These are phyloP conservation scores for Platyrinchus mystaceus DNA, from an alignment of 2,797 vertebrate genomes.

Conservation along the genomic window DNA sequence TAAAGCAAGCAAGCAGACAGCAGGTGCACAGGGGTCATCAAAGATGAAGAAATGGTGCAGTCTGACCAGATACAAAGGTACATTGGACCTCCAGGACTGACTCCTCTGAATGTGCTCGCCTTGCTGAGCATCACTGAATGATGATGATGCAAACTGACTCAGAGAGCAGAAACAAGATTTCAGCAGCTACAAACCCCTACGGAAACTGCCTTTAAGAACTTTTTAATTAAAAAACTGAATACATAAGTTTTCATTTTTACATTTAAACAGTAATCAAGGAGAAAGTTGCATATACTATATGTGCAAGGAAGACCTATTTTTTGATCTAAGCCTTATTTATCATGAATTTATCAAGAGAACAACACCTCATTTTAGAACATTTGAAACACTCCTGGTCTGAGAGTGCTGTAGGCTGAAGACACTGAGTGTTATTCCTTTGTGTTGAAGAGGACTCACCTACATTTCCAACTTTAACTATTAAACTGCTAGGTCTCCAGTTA, in stretches of 20 bases:
- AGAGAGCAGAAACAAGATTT: not conserved
- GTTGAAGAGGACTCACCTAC: not conserved
- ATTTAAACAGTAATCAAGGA: not conserved
- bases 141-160: not conserved
- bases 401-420: not conserved
- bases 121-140: not conserved
- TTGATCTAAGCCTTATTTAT: not conserved
- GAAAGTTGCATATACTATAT: not conserved
- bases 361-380: not conserved
- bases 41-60: not conserved
- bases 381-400: not conserved
- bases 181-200: not conserved
- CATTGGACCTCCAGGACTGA: not conserved
- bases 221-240: not conserved
- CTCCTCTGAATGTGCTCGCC: not conserved
- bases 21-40: not conserved
- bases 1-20: not conserved
- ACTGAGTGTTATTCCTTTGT: not conserved
- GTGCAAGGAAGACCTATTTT: not conserved
- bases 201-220: not conserved
- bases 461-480: not conserved
- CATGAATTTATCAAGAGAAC: not conserved
- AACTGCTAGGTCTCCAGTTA: not conserved
- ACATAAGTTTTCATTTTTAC: not conserved
- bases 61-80: not conserved